Base-by-base conservation (phyloP, 2,888 invertebrate genomes). In the Drosophila hamatofila region DNA sequence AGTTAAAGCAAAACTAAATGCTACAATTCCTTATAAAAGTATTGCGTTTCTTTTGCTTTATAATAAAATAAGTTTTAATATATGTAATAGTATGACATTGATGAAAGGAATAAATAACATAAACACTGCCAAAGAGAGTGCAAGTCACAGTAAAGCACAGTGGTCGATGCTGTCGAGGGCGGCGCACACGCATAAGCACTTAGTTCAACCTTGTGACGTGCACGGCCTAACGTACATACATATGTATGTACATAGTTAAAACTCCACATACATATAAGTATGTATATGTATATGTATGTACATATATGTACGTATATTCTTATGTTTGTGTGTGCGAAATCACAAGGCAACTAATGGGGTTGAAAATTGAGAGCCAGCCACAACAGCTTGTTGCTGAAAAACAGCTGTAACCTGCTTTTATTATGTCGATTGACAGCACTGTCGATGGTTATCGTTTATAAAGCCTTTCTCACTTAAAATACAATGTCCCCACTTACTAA, bases 151-250 rank as follows among this genome's bases (percentile, higher is more conserved):
- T 51, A 14, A 46, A 46, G 16, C 21, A n/a, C 5, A 54, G 23
- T 23, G 33, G 33, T 59, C 46, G 51, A 67, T 37, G 18, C 65
- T 57, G 42, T 27, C 30, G 66, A 61, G 65, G 55, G 64, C 68
- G 63, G 33, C 68, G 59, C 59, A 66, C 69, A 80, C 67, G 78
- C 59, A 70, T 71, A 72, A 67, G 69, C 78, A 72, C 65, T 62
- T 21, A 33, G 21, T 30, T n/a, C 64, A 79, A 83, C 86, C 83
- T 82, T 82, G 76, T 66, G 69, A 69, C 62, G 70, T 80, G 57
- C 57, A 60, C 61, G 37, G 18, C 30, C 25, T 72, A 56, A 63
- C 68, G 56, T 58, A 25, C 5, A 11, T n/a, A 49, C 44, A 7
- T 27, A n/a, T 12, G 23, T 39, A 6, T 25, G 11, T 14, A 12